A percentile compares a stretch with the other conserved stretches of the same genome.
phyloP scores from a whole-genome alignment of 2,888 invertebrate genomes.

The Eristalis intricaria region DNA sequence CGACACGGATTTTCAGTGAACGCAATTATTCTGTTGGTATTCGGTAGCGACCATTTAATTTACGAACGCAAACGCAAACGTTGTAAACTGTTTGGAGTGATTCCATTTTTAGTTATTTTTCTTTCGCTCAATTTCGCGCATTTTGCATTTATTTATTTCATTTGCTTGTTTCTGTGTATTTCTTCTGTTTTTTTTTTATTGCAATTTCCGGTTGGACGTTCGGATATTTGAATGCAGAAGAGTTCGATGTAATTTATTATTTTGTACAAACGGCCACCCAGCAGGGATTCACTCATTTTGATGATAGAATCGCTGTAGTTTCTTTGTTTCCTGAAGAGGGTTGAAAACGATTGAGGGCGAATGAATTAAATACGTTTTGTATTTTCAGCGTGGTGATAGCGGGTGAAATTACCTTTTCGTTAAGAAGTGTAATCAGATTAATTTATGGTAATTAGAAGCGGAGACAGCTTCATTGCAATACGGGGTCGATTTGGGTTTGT shows the following conservation, averaged over 20 bases:
- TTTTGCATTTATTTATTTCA: conserved; percentile 31
- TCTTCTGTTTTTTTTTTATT: not conserved
- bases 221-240: not conserved
- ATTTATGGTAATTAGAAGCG: conserved; percentile 61
- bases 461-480: conserved; percentile 20
- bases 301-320: conserved; percentile 60
- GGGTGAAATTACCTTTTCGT: conserved; percentile 1
- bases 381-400: not conserved
- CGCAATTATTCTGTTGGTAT: conserved; percentile 68
- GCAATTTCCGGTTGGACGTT: not conserved
- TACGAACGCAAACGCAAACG: conserved; percentile 58
- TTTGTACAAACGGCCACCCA: conserved; percentile 13
- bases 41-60: conserved; percentile 52
- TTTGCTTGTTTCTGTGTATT: not conserved
- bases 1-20: conserved; percentile 58
- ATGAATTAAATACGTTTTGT: conserved; percentile 18
- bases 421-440: conserved; percentile 51
- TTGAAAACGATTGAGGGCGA: conserved; percentile 18
- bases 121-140: conserved; percentile 43
- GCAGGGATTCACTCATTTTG: conserved; percentile 45
- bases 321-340: conserved; percentile 26
- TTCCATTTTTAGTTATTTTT: conserved; percentile 62
- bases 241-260: conserved; percentile 58
- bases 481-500: conserved; percentile 13
- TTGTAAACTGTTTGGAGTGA: conserved; percentile 63